A percentile compares a stretch with the other conserved stretches of the same genome.
These are phyloP conservation scores for Caenorhabditis sp. DNA, from an alignment of 2,888 invertebrate genomes.

Conservation along the genomic window DNA sequence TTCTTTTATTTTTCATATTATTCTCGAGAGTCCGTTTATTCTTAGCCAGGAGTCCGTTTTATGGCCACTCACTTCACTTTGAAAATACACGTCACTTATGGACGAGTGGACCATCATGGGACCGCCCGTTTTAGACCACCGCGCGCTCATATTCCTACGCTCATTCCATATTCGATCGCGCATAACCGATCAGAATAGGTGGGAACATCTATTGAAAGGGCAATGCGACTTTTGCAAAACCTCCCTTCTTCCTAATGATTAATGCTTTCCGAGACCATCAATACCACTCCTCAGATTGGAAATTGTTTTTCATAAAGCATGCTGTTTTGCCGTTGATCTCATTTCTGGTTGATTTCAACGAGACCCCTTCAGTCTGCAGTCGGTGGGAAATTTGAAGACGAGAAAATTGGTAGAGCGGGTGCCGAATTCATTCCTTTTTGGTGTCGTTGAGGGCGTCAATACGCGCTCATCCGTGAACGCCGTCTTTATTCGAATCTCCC, in stretches of 20 bases:
- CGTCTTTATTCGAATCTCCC: conserved; percentile 3
- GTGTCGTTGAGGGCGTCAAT: conserved; percentile 25
- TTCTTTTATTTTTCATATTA: background rate
- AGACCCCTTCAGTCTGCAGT: conserved; percentile 20
- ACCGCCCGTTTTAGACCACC: conserved; percentile 26
- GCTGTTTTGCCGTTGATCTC: conserved; percentile 4
- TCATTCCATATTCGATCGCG: background rate
- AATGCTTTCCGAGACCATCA: no score
- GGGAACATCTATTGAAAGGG: no score
- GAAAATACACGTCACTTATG: conserved; percentile 35
- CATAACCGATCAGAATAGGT: background rate
- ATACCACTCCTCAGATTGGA: no score
- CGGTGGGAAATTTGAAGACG: background rate
- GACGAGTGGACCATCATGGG: conserved; percentile 8
- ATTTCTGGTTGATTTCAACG: conserved; percentile 5
- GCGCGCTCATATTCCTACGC: conserved; percentile 22
- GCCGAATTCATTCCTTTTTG: conserved; percentile 17
- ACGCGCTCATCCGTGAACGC: conserved; percentile 36
- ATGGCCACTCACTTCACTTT: conserved; percentile 22
- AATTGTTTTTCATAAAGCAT: no score
- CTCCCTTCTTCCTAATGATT: no score
- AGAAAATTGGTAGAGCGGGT: conserved; percentile 9
- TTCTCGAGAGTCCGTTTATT: conserved; percentile 6
- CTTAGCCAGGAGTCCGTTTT: conserved; percentile 8
- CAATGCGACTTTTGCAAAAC: no score